Conservation (phyloP, 2,888 invertebrate genomes). For the Bembecia ichneumoniformis region DNA sequence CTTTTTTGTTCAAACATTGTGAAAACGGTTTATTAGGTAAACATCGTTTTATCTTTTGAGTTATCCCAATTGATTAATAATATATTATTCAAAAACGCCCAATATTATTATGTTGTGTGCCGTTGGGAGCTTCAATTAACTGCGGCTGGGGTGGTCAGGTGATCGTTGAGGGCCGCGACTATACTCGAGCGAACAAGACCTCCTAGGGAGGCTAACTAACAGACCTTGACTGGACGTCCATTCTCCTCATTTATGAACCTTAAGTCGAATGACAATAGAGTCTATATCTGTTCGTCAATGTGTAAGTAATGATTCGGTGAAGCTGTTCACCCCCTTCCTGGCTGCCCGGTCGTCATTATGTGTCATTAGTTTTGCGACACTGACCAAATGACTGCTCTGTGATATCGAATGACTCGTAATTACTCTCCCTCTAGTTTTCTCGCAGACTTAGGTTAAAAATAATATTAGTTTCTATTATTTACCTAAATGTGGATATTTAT, state of each 20-base stretch:
- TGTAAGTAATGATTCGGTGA: constrained; percentile 18
- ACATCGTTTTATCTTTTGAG: no score
- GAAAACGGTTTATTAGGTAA: no score
- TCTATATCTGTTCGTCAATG: constrained; percentile 21
- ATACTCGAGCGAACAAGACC: constrained; percentile 44
- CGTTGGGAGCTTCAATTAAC: constrained; percentile 47
- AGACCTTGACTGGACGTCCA: constrained; percentile 52
- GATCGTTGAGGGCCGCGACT: constrained; percentile 41
- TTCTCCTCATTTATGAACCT: not conserved
- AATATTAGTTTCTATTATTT: not conserved
- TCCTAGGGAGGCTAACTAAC: constrained; percentile 51
- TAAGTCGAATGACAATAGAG: constrained; percentile 20
- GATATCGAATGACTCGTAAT: constrained; percentile 68
- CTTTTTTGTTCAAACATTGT: no score
- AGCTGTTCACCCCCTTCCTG: constrained; percentile 33
- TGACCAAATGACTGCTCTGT: constrained; percentile 69
- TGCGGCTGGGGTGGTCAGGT: constrained; percentile 50
- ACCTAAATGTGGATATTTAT: no score
- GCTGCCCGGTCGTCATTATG: constrained; percentile 63
- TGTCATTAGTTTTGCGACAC: constrained; percentile 73
- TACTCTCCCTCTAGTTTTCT: constrained; percentile 54
- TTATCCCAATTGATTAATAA: not conserved
- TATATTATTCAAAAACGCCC: constrained; percentile 2
- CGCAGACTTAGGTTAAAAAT: constrained; percentile 17
- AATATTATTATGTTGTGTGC: constrained; percentile 14